These are phyloP conservation scores for Callospermophilus lateralis DNA, from an alignment of 2,113 vertebrate genomes.

Conservation along the genomic window DNA sequence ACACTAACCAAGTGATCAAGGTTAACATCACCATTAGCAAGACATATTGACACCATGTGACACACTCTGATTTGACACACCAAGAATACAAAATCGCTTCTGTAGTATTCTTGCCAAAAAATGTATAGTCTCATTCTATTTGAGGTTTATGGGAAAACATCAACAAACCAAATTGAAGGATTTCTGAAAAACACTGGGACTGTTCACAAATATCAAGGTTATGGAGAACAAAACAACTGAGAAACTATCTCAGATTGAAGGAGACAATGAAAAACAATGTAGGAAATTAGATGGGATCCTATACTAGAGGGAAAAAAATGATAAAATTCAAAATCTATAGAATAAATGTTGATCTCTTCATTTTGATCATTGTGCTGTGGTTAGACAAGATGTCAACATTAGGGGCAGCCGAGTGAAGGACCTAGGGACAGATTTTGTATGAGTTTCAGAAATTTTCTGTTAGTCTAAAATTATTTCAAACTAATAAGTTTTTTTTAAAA, in stretches of 20 bases:
- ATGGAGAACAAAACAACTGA: background rate
- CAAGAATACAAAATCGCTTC: background rate
- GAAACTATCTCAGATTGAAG: background rate
- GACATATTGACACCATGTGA: background rate
- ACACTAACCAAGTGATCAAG: background rate
- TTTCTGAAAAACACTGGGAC: background rate
- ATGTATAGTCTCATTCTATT: background rate
- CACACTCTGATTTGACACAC: background rate
- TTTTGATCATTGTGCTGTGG: background rate
- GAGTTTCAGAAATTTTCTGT: background rate
- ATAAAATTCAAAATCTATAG: background rate
- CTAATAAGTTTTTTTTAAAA: background rate
- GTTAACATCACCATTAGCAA: background rate
- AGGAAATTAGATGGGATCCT: background rate
- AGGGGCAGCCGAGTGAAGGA: background rate
- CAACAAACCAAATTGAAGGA: background rate
- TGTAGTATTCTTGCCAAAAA: background rate
- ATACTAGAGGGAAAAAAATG: background rate
- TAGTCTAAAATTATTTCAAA: background rate
- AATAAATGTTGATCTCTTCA: background rate
- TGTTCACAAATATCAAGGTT: background rate
- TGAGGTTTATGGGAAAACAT: background rate
- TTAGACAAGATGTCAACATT: background rate
- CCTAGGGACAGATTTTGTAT: background rate
- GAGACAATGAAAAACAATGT: background rate